Conservation (phyloP, 2,888 invertebrate genomes). For the Coecobrya sp. region DNA sequence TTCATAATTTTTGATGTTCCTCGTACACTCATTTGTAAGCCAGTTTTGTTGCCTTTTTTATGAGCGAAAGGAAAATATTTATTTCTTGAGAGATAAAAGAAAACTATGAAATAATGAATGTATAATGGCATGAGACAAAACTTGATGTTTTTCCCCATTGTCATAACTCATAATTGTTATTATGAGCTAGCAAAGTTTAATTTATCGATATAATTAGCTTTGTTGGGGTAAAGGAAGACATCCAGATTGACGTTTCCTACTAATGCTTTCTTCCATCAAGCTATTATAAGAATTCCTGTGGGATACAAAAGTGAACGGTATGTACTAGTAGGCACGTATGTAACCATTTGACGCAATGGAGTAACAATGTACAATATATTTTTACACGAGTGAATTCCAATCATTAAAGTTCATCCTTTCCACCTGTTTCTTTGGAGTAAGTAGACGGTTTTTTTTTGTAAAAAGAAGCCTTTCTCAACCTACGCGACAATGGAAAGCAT, state of each 20-base stretch:
- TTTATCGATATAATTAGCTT: background rate
- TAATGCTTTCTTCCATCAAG: background rate
- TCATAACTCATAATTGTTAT: background rate
- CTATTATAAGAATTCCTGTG: background rate
- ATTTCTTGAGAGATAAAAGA: background rate
- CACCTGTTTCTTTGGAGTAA: background rate
- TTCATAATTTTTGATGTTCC: conserved; percentile 25
- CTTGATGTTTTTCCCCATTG: background rate
- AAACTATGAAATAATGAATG: background rate
- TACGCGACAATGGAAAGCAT: background rate
- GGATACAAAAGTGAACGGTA: background rate
- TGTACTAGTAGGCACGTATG: background rate
- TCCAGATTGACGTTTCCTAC: conserved; percentile 17
- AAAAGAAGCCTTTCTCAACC: conserved; percentile 5
- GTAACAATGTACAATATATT: background rate
- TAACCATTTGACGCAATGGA: background rate
- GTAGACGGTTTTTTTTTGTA: background rate
- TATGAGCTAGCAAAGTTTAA: background rate
- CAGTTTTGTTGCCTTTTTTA: conserved; percentile 4
- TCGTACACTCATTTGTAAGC: background rate
- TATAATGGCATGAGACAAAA: background rate
- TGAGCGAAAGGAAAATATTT: background rate
- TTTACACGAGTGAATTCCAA: too few species aligned
- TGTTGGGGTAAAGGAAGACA: conserved; percentile 9
- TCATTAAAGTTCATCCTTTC: background rate